These are phyloP conservation scores for Chaetodon auriga DNA, from an alignment of 2,113 vertebrate genomes.

Conservation along the genomic window DNA sequence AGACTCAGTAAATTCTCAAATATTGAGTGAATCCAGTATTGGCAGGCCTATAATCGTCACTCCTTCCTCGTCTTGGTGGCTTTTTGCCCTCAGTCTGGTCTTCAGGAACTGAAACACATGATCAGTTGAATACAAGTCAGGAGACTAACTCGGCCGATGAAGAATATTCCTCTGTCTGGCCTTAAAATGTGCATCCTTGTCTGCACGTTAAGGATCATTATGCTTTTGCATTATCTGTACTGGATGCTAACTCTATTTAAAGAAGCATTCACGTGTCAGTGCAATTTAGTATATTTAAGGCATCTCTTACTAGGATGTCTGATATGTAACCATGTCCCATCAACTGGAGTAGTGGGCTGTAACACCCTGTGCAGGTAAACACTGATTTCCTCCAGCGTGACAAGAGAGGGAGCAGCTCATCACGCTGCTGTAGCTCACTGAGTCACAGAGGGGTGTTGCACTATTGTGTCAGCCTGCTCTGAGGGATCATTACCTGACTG, in stretches of 20 bases:
- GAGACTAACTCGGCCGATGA: constrained; percentile 15
- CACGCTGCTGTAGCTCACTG: constrained; percentile 19
- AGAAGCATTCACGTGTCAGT: not conserved
- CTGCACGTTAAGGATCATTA: not conserved
- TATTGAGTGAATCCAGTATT: not conserved
- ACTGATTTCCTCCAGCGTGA: constrained; percentile 26
- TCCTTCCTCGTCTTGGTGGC: not conserved
- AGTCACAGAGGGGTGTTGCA: constrained; percentile 65
- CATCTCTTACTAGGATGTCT: not conserved
- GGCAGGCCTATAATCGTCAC: not conserved
- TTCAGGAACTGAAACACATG: constrained; percentile 25
- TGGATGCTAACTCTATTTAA: not conserved
- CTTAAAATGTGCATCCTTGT: not conserved
- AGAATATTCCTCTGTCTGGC: constrained; percentile 12
- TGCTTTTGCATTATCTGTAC: not conserved
- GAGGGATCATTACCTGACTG: constrained; percentile 43
- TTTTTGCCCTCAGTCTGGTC: constrained; percentile 7
- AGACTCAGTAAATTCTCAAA: not conserved
- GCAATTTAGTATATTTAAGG: not conserved
- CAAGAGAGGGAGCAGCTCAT: constrained; percentile 18
- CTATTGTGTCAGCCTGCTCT: constrained; percentile 41
- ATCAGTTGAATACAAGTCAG: constrained; percentile 27
- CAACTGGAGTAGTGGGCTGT: not conserved
- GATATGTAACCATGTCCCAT: not conserved
- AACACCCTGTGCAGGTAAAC: constrained; percentile 15